Base-by-base conservation (phyloP, 2,113 vertebrate species). In the Erinaceus europaeus region DNA sequence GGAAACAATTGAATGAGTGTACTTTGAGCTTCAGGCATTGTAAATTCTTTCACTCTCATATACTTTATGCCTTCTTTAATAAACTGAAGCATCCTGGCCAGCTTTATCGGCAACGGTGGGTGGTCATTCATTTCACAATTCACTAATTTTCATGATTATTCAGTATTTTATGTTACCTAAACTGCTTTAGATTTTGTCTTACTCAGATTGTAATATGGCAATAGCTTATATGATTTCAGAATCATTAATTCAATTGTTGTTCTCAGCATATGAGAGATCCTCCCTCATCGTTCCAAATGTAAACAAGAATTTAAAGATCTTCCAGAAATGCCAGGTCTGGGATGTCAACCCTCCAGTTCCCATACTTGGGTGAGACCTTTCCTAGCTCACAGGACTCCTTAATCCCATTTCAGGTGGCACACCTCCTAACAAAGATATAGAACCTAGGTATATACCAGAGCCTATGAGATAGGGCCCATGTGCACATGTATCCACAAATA, bases 41-140 rank as follows among this genome's bases (percentile, higher is more conserved):
- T 94, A 88, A 94, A 94, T 89, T 92, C 92, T 88, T 93, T 87
- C 69, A 48, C 74, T 93, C 73, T 75, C 93, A 91, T 92, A 90
- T 82, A 95, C 84, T 95, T 95, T 90, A 94, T 88, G 90, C 84
- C 84, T 95, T 69, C 88, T 92, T 89, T 79, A 94, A 94, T 94
- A 96, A 95, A 92, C 89, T 90, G 42, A 44, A 73, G 85, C 73
- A 72, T 85, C 85, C 93, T 88, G 68, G 76, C 90, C 77, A 92
- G 71, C 59, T 57, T 91, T 80, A 81, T 84, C 2, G 79, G 89
- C 61, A 83, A 93, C 53, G 72, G 91, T 92, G 76, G 87, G 91
- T 94, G 87, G 69, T 78, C 74, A 91, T 95, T 93, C 94, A 94
- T 94, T 94, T 91, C 88, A 81, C 92, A 94, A 83, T 53, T 71